Percentiles rank a stretch among this genome's conserved stretches.
These are phyloP conservation scores for Etia nguti DNA, from an alignment of 2,113 vertebrate genomes.

Conservation along the genomic window DNA sequence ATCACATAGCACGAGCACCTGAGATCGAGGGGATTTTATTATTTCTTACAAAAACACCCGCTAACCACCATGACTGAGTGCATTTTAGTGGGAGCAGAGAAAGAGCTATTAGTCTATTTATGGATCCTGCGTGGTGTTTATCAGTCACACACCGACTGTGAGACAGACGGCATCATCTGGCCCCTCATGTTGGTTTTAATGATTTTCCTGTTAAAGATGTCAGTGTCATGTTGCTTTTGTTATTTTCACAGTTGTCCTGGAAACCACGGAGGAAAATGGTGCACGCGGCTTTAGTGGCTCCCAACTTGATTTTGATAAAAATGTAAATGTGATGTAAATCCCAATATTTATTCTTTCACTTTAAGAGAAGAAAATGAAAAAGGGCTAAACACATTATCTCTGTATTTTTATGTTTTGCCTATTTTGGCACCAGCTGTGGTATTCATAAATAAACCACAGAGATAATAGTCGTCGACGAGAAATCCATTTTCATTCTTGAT, in stretches of 20 bases:
- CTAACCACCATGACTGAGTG: slow-evolving; percentile 39
- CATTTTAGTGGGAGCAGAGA: slow-evolving; percentile 40
- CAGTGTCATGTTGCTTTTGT: slow-evolving; percentile 58
- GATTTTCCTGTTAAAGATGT: slow-evolving; percentile 68
- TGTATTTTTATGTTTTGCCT: slow-evolving; percentile 67
- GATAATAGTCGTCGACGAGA: slow-evolving; percentile 82
- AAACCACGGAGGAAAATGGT: slow-evolving; percentile 23
- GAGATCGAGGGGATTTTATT: slow-evolving; percentile 62
- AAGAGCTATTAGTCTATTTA: slow-evolving; percentile 58
- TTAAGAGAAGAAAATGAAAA: slow-evolving; percentile 68
- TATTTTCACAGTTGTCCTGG: slow-evolving; percentile 49
- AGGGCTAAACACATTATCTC: slow-evolving; percentile 69
- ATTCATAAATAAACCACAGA: slow-evolving; percentile 76
- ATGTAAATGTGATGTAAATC: slow-evolving; percentile 75
- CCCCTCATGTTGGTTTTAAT: slow-evolving; percentile 65
- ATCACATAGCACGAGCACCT: slow-evolving; percentile 26
- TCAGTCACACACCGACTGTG: slow-evolving; percentile 59
- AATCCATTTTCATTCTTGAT: slow-evolving; percentile 87
- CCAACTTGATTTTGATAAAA: slow-evolving; percentile 71
- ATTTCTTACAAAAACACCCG: slow-evolving; percentile 55
- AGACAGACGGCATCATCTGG: slow-evolving; percentile 64
- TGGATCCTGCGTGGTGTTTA: slow-evolving; percentile 59
- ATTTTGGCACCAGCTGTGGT: slow-evolving; percentile 61
- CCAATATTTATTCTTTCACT: slow-evolving; percentile 72
- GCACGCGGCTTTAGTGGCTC: slow-evolving; percentile 15